Evolutionary conservation across 2,888 invertebrate species (phyloP), one percentile per base, ranked within the genome.

Genomic region (Dasysyrphus albostriatus): DNA sequence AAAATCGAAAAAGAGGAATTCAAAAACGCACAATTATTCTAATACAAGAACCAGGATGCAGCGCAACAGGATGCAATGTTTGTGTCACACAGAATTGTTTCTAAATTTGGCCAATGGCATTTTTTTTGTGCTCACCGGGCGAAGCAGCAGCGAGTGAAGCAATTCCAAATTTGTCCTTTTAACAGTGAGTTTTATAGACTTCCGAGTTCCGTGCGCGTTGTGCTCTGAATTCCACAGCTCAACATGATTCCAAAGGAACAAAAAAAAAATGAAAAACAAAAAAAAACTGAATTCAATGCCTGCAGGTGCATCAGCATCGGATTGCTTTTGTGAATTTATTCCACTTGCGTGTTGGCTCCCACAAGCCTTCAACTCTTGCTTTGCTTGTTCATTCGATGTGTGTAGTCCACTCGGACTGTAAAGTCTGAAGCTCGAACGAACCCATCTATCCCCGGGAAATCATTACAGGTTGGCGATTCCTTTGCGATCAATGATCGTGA

Each of bases 391-490:
- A 47, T 54, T 42, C 59, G 73, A 76, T 85, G 85, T 85, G 82
- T 85, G 85, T 47, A 85, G 77, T 85, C 81, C 72, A 29, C 54
- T 47, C 42, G n/a, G 32, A 6, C 29, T 24, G 10, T 12, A 19
- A 10, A 16, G 56, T 16, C 34, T 34, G 58, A 34, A 58, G 58
- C 10, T 34, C 14, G 34, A 58, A 42, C 19, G 54, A 67, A 78
- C 59, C 59, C 49, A 49, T 83, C 81, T 84, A 81, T 77, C 81
- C 85, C 78, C 74, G 74, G 83, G 85, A 87, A 87, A 87, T 87
- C 85, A 83, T 87, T 82, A 87, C 82, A 78, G 83, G 85, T 87
- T 87, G 85, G 82, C 82, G 49, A 87, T 83, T 81, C 65, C 72
- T 76, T 59, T 63, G 72, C 72, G 80, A 84, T 85, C 76, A 78